phyloP scores from a whole-genome alignment of 1,140 invertebrate genomes.

The Mycetomoellerius zeteki region DNA sequence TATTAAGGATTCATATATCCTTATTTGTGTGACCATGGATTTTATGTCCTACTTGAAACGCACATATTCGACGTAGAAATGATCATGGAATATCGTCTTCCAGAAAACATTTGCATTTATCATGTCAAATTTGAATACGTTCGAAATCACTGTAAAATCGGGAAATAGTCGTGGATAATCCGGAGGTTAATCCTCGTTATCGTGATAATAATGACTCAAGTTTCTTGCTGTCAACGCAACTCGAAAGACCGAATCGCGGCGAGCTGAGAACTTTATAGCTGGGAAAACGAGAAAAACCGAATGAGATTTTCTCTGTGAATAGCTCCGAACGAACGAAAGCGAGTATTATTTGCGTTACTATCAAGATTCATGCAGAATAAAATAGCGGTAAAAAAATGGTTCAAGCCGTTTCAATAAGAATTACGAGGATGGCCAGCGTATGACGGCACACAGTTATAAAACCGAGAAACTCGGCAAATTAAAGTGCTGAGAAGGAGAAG shows the following conservation, averaged over 20 bases:
- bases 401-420: conserved; percentile 55
- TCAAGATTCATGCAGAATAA: conserved; percentile 61
- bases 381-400: conserved; percentile 59
- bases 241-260: conserved; percentile 2
- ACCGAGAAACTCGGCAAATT: conserved; percentile 59
- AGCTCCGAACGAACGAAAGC: conserved; percentile 42
- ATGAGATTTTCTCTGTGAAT: conserved; percentile 65
- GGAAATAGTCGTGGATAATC: conserved; percentile 33
- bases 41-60: conserved; percentile 22
- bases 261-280: conserved; percentile 55
- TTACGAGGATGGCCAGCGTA: conserved; percentile 41
- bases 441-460: conserved; percentile 56
- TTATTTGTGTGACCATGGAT: conserved; percentile 7
- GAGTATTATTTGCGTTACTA: conserved; percentile 65
- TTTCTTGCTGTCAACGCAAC: conserved; percentile 1
- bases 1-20: conserved; percentile 1
- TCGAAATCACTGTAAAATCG: conserved; percentile 8
- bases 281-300: conserved; percentile 29
- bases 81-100: neutral
- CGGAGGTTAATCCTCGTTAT: conserved; percentile 38
- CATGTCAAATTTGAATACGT: neutral
- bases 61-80: neutral
- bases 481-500: conserved; percentile 36
- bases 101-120: conserved; percentile 11
- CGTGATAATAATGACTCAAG: conserved; percentile 32